phyloP scores from a whole-genome alignment of 2,797 vertebrate species.

The Sciurus vulgaris region DNA sequence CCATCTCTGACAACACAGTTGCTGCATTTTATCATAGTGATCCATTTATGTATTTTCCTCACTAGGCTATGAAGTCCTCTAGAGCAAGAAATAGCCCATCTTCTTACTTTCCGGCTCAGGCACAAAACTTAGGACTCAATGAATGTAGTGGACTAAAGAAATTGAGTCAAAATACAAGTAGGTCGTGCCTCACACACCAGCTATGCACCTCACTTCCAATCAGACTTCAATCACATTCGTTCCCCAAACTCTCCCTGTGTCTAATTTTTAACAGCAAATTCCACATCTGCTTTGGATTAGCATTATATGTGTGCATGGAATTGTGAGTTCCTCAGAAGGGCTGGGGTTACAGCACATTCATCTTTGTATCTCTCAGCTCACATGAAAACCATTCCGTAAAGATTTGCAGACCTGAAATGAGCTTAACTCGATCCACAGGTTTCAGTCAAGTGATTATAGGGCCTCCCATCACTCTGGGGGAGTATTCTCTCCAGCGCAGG shows the following conservation, averaged over 20 bases:
- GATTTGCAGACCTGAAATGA: constrained; percentile 38
- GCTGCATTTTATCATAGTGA: neutral
- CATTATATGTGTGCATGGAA: constrained; percentile 16
- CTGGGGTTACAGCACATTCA: neutral
- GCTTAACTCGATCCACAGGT: constrained; percentile 13
- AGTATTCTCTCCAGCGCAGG: constrained; percentile 35
- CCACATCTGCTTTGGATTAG: constrained; percentile 49
- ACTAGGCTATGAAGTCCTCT: neutral
- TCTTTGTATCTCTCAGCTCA: neutral
- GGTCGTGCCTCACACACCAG: neutral
- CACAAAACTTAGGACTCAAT: neutral
- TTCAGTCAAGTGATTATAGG: constrained; percentile 26
- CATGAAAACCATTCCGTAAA: constrained; percentile 20
- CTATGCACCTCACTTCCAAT: neutral
- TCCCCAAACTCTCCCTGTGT: neutral
- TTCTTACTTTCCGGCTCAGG: neutral
- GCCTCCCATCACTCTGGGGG: constrained; percentile 2
- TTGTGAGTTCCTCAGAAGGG: neutral
- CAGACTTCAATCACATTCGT: neutral
- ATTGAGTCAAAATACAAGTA: constrained; percentile 1
- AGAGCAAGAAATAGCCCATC: neutral
- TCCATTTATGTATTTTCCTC: constrained; percentile 43
- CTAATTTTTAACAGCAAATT: neutral
- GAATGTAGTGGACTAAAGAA: neutral
- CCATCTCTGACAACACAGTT: neutral